A percentile compares a stretch with the other conserved stretches of the same genome.
Conservation (phyloP, 2,888 invertebrate genomes). For the Zeuzera pyrina region DNA sequence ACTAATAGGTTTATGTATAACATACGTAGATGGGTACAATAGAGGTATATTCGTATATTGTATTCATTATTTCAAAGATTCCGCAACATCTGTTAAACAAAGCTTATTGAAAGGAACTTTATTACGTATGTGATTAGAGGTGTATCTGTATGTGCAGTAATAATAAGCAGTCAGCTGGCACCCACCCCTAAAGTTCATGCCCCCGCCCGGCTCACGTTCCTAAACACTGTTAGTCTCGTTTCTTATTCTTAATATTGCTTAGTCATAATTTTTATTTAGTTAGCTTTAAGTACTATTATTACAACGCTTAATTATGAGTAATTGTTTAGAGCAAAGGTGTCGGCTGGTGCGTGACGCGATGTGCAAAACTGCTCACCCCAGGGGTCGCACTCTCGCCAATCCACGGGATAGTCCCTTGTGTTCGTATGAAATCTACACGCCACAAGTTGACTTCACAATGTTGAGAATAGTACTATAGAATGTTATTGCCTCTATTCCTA, state of each 20-base stretch:
- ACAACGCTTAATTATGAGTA: neutral
- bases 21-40: no score
- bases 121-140: conserved; percentile 21
- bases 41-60: no score
- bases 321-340: conserved; percentile 6
- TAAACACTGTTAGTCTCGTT: no score
- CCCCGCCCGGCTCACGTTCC: conserved; percentile 1
- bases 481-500: no score
- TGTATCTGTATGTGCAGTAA: conserved; percentile 41
- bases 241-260: no score
- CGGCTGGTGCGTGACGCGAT: conserved; percentile 30
- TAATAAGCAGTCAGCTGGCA: conserved; percentile 47
- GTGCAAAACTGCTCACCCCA: conserved; percentile 23
- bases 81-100: no score
- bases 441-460: no score
- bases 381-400: conserved; percentile 40
- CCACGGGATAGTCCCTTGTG: conserved; percentile 28
- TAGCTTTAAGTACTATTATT: conserved; percentile 21
- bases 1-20: no score
- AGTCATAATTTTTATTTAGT: conserved; percentile 41
- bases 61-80: no score
- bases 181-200: conserved; percentile 25
- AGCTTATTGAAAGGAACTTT: no score
- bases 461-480: no score
- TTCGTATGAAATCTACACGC: no score